Conservation (phyloP, 2,888 invertebrate species). For the Xestia rhomboidea region DNA sequence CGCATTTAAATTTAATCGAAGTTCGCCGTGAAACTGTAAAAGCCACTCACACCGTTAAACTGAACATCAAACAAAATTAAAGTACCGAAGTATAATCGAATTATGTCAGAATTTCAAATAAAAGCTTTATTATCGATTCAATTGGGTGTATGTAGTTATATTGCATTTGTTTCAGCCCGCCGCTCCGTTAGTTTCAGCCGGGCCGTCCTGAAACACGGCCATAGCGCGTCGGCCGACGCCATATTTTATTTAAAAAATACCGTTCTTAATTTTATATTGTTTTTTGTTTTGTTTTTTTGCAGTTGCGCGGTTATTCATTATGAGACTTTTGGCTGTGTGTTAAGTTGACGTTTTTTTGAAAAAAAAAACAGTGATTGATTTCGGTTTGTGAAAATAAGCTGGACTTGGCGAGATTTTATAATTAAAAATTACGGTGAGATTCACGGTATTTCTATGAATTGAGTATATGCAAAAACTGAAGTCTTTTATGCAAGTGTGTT, state of each 20-base stretch:
- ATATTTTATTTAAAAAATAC: slow-evolving; percentile 33
- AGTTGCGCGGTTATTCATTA: slow-evolving; percentile 10
- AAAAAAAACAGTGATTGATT: slow-evolving; percentile 6
- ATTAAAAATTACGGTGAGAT: background rate
- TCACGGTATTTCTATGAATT: background rate
- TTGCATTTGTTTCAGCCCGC: slow-evolving; percentile 64
- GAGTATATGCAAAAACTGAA: background rate
- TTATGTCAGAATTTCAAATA: slow-evolving; percentile 33
- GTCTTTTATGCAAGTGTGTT: background rate
- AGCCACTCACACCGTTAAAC: background rate
- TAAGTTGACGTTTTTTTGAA: background rate
- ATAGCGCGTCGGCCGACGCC: slow-evolving; percentile 56
- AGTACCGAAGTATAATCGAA: slow-evolving; percentile 1
- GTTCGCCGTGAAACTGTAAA: background rate
- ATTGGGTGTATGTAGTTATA: slow-evolving; percentile 55
- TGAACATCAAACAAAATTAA: background rate
- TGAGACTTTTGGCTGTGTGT: background rate
- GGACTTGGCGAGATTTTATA: background rate
- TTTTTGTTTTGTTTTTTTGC: slow-evolving; percentile 21
- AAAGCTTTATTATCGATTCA: slow-evolving; percentile 50
- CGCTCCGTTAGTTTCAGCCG: slow-evolving; percentile 69
- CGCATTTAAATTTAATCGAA: background rate
- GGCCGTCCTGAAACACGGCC: slow-evolving; percentile 68
- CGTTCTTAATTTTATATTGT: slow-evolving; percentile 37
- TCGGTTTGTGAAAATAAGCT: background rate